A percentile compares a stretch with the other conserved stretches of the same genome.
Evolutionary conservation across 2,113 vertebrate species (phyloP).

Genomic region (Polypterus senegalus): DNA sequence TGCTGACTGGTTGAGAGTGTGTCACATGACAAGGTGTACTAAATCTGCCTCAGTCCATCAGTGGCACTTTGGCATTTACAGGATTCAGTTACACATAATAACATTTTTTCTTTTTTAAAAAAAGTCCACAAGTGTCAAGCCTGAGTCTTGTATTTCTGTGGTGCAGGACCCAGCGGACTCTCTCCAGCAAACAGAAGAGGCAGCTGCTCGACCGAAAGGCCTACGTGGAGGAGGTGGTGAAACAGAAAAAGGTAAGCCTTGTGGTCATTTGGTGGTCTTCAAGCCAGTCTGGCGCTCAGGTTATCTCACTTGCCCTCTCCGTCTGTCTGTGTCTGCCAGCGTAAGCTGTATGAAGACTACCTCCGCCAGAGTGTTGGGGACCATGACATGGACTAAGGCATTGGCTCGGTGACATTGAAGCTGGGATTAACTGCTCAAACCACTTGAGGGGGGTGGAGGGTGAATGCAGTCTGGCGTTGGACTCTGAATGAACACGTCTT

Average conservation of each 20-base stretch:
- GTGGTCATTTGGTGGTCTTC: no score
- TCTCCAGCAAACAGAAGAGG: conserved; percentile 55
- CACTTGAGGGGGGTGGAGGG: conserved; percentile 54
- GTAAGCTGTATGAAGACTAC: conserved; percentile 63
- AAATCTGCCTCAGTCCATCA: no score
- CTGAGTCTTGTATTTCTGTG: not conserved
- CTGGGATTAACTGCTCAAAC: conserved; percentile 46
- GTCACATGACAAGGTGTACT: no score
- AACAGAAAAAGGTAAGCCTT: conserved; percentile 52
- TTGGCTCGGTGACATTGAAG: conserved; percentile 21
- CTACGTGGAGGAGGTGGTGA: conserved; percentile 54
- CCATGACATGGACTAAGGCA: conserved; percentile 51
- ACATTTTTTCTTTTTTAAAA: not conserved
- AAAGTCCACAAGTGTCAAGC: not conserved
- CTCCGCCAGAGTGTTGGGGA: conserved; percentile 63
- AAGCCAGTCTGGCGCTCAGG: no score
- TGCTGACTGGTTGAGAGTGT: no score
- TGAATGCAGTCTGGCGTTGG: conserved; percentile 43
- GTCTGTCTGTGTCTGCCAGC: conserved; percentile 32
- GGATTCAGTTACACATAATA: no score
- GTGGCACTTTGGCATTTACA: no score
- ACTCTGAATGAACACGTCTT: not conserved
- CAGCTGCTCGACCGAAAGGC: conserved; percentile 56
- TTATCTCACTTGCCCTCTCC: not conserved
- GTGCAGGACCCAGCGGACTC: conserved; percentile 44